phyloP scores from a whole-genome alignment of 1,140 invertebrate species.

The Lineus longissimus region DNA sequence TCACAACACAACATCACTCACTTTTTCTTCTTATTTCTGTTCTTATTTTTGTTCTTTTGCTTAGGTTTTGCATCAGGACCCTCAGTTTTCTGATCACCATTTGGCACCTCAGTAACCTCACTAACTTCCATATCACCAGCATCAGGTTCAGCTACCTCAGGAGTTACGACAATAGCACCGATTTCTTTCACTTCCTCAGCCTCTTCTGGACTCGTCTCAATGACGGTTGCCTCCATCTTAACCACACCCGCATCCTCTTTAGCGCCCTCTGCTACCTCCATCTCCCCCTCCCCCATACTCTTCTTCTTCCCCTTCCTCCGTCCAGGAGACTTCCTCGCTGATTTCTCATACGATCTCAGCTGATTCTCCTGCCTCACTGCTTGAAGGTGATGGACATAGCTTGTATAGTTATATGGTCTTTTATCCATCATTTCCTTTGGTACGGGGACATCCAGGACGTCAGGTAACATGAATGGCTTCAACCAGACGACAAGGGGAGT shows the following conservation, averaged over 20 bases:
- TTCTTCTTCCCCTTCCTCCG: not conserved
- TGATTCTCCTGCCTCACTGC: conserved; percentile 21
- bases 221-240: not conserved
- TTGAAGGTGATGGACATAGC: conserved; percentile 36
- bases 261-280: not conserved
- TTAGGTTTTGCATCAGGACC: no score
- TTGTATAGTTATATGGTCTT: conserved; percentile 34
- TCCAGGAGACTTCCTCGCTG: not conserved
- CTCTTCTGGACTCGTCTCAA: no score
- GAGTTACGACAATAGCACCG: no score
- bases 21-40: no score
- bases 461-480: conserved; percentile 79
- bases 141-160: no score
- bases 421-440: conserved; percentile 46
- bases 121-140: no score
- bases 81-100: no score
- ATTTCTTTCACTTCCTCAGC: no score
- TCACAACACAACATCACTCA: no score
- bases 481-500: conserved; percentile 87
- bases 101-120: no score
- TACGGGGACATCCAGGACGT: conserved; percentile 65
- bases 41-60: no score
- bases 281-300: not conserved
- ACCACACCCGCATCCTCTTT: not conserved
- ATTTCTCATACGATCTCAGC: not conserved